Evolutionary conservation across 2,888 invertebrate species (phyloP).

Genomic region (Agrotis segetum): DNA sequence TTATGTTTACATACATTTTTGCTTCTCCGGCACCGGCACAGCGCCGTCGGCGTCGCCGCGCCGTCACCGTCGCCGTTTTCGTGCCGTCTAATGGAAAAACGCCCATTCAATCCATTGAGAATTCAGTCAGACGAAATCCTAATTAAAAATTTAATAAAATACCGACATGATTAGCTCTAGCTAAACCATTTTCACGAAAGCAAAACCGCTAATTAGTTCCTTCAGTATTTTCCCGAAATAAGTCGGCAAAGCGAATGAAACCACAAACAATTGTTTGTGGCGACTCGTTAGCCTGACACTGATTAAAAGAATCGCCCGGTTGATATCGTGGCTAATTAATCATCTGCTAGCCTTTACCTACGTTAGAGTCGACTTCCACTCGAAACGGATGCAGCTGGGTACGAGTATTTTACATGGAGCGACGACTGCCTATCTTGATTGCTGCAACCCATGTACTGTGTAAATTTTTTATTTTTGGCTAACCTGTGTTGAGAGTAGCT

Average conservation of each 20-base stretch:
- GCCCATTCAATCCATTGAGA: too few species aligned
- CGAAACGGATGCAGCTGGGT: not conserved
- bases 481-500: too few species aligned
- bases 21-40: too few species aligned
- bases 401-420: not conserved
- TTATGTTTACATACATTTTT: too few species aligned
- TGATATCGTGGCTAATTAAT: slow-evolving; percentile 9
- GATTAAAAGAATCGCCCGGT: slow-evolving; percentile 20
- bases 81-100: too few species aligned
- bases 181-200: slow-evolving; percentile 5
- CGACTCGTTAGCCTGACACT: slow-evolving; percentile 23
- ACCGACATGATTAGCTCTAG: not conserved
- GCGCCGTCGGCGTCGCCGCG: too few species aligned
- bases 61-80: too few species aligned
- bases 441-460: too few species aligned
- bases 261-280: slow-evolving; percentile 23
- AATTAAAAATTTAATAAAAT: not conserved
- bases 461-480: too few species aligned
- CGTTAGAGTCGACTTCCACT: not conserved
- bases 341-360: not conserved
- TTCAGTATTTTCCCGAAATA: slow-evolving; percentile 33
- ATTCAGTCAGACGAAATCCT: not conserved
- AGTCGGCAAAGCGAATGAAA: slow-evolving; percentile 8
- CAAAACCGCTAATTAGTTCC: slow-evolving; percentile 29
- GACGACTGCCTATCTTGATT: not conserved